Evolutionary conservation across 1,140 invertebrate genomes (phyloP).

Genomic region (Nephotettix cincticeps): DNA sequence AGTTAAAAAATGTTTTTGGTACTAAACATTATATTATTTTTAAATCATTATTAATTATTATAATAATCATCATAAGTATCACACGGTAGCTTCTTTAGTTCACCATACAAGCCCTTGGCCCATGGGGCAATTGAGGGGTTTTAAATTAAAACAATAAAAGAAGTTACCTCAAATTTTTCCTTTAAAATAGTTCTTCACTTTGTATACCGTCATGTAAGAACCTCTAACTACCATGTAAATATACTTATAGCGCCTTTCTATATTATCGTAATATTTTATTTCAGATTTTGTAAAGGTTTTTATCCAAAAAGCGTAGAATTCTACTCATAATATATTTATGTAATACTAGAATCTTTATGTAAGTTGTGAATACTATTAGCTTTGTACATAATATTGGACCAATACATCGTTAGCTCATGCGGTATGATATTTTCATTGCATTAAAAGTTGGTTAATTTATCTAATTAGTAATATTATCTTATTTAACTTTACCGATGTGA

Average conservation of each 20-base stretch:
- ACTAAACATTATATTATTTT: no score
- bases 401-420: no score
- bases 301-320: slow-evolving; percentile 4
- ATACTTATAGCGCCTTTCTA: neutral
- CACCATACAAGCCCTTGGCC: no score
- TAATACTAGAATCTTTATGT: neutral
- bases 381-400: neutral
- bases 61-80: no score
- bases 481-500: no score
- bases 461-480: no score
- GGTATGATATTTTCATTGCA: no score
- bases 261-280: neutral
- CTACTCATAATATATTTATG: neutral
- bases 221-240: neutral
- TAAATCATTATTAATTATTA: no score
- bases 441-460: no score
- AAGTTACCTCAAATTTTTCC: neutral
- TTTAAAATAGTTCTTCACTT: neutral
- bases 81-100: no score
- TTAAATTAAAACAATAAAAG: neutral
- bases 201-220: neutral
- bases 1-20: no score
- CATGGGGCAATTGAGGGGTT: neutral
- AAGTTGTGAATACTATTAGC: neutral
- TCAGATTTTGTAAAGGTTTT: neutral